Percentiles rank a stretch among this genome's conserved stretches.
Evolutionary conservation across 2,113 vertebrate genomes (phyloP).

Genomic region (Grammomys dolichurus): DNA sequence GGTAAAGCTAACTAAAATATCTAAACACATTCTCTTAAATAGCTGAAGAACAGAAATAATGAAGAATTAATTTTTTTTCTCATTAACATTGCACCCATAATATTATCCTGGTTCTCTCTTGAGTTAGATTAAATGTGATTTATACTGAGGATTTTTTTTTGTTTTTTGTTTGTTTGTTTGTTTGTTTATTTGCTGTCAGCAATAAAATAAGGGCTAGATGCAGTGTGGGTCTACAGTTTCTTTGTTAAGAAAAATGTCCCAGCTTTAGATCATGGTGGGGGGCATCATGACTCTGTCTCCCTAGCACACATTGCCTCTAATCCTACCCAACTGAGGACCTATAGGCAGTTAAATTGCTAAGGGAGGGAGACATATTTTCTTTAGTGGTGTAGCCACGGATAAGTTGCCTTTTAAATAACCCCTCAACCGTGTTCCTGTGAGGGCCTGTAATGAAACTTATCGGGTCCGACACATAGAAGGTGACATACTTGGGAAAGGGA

Average conservation of each 20-base stretch:
- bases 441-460: background rate
- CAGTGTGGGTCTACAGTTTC: background rate
- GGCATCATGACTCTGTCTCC: background rate
- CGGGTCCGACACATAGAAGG: background rate
- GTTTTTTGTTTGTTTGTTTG: conserved; percentile 40
- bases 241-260: background rate
- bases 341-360: background rate
- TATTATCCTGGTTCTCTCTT: conserved; percentile 20
- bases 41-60: conserved; percentile 53
- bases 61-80: conserved; percentile 70
- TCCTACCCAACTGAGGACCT: background rate
- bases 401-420: background rate
- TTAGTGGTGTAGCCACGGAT: background rate
- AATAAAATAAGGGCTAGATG: background rate
- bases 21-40: conserved; percentile 9
- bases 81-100: conserved; percentile 47
- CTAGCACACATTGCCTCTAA: background rate
- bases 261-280: background rate
- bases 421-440: background rate
- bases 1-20: conserved; percentile 29
- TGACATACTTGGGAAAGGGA: background rate
- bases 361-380: background rate
- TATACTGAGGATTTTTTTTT: conserved; percentile 61
- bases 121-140: conserved; percentile 59
- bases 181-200: background rate